Evolutionary conservation across 2,113 vertebrate genomes (phyloP).

Genomic region (Protobothrops flavoviridis): DNA sequence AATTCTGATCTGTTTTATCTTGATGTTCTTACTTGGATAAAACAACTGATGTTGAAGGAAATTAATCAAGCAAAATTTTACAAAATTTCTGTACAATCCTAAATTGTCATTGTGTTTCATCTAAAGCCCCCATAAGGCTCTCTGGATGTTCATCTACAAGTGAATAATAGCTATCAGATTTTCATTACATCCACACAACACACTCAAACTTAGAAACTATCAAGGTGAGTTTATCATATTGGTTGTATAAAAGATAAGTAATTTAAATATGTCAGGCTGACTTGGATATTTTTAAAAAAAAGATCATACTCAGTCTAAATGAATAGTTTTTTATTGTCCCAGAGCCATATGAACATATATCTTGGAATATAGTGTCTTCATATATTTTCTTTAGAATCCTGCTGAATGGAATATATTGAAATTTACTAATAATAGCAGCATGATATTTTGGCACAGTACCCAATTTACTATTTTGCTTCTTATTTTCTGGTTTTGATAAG

Average conservation of each 20-base stretch:
- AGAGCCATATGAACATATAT: not conserved
- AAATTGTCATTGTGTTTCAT: not conserved
- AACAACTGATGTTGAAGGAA: not conserved
- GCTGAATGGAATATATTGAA: not conserved
- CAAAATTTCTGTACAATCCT: not conserved
- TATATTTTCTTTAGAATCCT: not conserved
- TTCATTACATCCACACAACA: not conserved
- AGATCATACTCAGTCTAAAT: not conserved
- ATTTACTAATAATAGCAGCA: not conserved
- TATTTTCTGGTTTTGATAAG: not conserved
- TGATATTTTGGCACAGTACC: not conserved
- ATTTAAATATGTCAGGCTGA: too few relatives aligned
- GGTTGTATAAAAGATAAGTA: too few relatives aligned
- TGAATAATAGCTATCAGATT: not conserved
- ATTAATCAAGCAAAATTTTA: not conserved
- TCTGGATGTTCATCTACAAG: not conserved
- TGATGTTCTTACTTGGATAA: not conserved
- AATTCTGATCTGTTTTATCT: not conserved
- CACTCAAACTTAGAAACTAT: too few relatives aligned
- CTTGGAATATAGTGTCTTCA: not conserved
- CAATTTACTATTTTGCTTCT: not conserved
- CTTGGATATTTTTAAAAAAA: not conserved
- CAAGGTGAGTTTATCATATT: too few relatives aligned
- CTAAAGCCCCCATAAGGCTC: not conserved
- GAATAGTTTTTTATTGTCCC: not conserved